Evolutionary conservation across 2,888 invertebrate species (phyloP).

Genomic region (Helicoverpa assulta): DNA sequence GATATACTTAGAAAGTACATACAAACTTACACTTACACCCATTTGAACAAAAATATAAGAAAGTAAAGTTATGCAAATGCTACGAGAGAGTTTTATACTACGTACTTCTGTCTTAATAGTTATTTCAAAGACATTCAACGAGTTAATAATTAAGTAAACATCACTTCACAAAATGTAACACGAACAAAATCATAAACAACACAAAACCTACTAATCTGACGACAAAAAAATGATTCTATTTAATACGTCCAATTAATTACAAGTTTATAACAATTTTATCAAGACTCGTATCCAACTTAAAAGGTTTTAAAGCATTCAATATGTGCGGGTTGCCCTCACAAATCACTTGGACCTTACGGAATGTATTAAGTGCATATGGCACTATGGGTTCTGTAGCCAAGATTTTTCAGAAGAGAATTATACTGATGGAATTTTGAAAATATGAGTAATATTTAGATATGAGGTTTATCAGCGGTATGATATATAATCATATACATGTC

Average conservation of each 20-base stretch:
- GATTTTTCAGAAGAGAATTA: neutral
- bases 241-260: constrained; percentile 85
- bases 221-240: constrained; percentile 67
- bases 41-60: too few species aligned
- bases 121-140: neutral
- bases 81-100: too few species aligned
- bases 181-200: constrained; percentile 18
- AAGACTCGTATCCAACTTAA: constrained; percentile 76
- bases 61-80: too few species aligned
- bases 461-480: too few species aligned
- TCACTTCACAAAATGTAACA: constrained; percentile 23
- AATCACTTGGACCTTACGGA: constrained; percentile 74
- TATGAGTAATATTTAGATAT: too few species aligned
- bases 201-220: constrained; percentile 31
- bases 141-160: too few species aligned
- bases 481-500: too few species aligned
- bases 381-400: constrained; percentile 60
- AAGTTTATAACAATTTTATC: constrained; percentile 84
- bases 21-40: too few species aligned
- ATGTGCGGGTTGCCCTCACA: constrained; percentile 78
- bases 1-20: too few species aligned
- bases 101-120: too few species aligned
- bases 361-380: constrained; percentile 36
- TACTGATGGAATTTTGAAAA: too few species aligned
- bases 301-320: constrained; percentile 88